Evolutionary conservation across 92 coral and sea anemone species (phyloP).

Genomic region (Siderastrea siderea): DNA sequence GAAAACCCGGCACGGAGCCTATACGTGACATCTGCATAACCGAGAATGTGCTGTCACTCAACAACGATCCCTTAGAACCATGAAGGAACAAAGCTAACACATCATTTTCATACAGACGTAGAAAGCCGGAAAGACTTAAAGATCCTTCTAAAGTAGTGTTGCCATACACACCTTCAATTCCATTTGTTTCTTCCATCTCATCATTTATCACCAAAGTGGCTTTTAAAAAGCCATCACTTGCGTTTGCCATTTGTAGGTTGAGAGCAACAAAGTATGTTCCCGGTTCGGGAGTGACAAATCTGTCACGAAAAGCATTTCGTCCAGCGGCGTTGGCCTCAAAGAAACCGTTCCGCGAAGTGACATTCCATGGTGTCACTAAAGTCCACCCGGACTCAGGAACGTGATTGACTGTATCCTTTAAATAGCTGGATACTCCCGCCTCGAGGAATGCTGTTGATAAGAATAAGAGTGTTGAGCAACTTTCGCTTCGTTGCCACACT

Average conservation of each 20-base stretch:
- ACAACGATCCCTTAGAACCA: constrained; percentile 47
- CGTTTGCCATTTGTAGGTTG: constrained; percentile 20
- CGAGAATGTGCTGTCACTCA: constrained; percentile 67
- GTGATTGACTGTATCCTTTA: constrained; percentile 2
- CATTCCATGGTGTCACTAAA: constrained; percentile 20
- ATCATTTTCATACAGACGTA: constrained; percentile 49
- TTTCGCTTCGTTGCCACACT: no score
- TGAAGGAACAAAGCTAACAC: constrained; percentile 36
- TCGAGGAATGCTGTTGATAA: constrained; percentile 19
- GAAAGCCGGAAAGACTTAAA: constrained; percentile 63
- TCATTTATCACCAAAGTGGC: constrained; percentile 51
- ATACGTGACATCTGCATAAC: constrained; percentile 47
- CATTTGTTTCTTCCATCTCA: constrained; percentile 43
- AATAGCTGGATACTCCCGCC: constrained; percentile 48
- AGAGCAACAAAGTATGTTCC: constrained; percentile 57
- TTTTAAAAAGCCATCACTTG: constrained; percentile 20
- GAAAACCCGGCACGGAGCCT: constrained; percentile 70
- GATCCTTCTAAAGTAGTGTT: constrained; percentile 9
- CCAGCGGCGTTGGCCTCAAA: constrained; percentile 1
- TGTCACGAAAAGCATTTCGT: constrained; percentile 28
- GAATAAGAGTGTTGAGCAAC: neutral
- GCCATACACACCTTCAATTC: constrained; percentile 49
- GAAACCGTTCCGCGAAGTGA: constrained; percentile 1
- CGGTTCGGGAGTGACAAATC: constrained; percentile 36
- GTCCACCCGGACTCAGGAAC: constrained; percentile 6